Percentiles rank a stretch among this genome's conserved stretches.
phyloP scores from a whole-genome alignment of 2,113 vertebrate genomes.

The Nannospalax galili region DNA sequence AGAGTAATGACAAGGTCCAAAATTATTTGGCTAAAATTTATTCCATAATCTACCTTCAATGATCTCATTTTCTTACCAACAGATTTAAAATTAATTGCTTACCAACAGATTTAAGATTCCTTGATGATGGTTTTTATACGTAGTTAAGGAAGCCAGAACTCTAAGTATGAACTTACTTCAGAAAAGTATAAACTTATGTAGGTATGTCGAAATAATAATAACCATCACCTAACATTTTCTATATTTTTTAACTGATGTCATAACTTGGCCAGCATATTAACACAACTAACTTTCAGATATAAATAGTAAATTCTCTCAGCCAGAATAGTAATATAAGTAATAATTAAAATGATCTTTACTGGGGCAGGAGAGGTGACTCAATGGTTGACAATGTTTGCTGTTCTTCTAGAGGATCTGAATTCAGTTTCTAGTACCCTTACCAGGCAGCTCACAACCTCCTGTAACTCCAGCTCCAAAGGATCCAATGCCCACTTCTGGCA shows the following conservation, averaged over 20 bases:
- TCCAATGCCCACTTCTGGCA: not conserved
- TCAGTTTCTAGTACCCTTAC: not conserved
- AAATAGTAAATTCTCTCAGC: not conserved
- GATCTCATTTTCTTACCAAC: not conserved
- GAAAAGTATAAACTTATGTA: not conserved
- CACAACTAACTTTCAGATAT: not conserved
- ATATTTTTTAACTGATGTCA: not conserved
- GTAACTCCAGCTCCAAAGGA: not conserved
- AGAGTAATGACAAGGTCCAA: not conserved
- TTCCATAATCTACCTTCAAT: accelerated
- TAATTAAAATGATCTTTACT: constrained; percentile 13
- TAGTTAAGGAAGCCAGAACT: not conserved
- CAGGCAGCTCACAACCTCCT: not conserved
- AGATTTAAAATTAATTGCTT: not conserved
- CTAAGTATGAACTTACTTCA: not conserved
- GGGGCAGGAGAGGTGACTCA: not conserved
- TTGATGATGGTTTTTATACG: not conserved
- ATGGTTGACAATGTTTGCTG: not conserved
- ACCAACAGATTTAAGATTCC: not conserved
- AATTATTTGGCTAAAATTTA: not conserved
- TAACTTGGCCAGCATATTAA: not conserved
- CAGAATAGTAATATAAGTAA: not conserved
- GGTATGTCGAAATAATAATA: not conserved
- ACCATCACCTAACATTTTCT: not conserved
- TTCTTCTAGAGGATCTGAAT: not conserved